A percentile compares a stretch with the other conserved stretches of the same genome.
Evolutionary conservation across 2,888 invertebrate genomes (phyloP).

Genomic region (Drosophila mayaguana): DNA sequence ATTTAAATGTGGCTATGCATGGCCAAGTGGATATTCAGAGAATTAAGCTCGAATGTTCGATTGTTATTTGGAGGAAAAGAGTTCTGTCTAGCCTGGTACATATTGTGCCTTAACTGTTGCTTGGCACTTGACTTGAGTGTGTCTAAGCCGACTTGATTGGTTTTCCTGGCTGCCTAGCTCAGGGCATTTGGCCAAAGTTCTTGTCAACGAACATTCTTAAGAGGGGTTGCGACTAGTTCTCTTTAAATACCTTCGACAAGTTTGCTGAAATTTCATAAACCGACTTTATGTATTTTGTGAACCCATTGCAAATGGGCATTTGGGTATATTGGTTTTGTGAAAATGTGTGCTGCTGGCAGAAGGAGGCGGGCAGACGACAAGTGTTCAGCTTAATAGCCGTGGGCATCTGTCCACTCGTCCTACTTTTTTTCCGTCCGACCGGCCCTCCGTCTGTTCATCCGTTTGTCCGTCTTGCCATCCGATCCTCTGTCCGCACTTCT

Average conservation of each 20-base stretch:
- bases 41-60: background rate
- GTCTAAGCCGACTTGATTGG: conserved; percentile 4
- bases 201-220: background rate
- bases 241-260: background rate
- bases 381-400: no score
- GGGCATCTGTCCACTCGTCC: no score
- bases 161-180: background rate
- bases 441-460: background rate
- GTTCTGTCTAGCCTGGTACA: background rate
- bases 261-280: background rate
- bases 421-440: background rate
- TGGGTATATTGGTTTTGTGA: background rate
- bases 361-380: no score
- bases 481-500: background rate
- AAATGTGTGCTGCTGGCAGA: no score
- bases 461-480: background rate
- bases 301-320: background rate
- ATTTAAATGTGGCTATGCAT: background rate
- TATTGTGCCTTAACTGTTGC: conserved; percentile 3
- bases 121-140: background rate
- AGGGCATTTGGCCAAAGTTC: no score
- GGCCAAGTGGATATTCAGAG: background rate
- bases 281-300: no score
- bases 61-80: background rate
- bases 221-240: background rate